Conservation (phyloP, 2,113 vertebrate species). For the Hippocampus abdominalis region DNA sequence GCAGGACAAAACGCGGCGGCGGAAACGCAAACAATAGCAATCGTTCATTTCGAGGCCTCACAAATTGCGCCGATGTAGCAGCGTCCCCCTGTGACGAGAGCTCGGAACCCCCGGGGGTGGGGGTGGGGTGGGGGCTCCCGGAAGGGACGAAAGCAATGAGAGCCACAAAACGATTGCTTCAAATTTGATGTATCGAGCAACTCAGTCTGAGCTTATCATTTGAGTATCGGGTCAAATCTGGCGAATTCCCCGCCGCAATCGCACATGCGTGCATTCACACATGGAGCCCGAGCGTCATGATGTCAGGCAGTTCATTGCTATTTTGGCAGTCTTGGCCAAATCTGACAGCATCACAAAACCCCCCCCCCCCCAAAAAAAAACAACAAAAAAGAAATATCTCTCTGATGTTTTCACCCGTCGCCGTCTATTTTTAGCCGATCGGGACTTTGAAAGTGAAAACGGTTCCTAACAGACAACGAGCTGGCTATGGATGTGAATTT, state of each 20-base stretch:
- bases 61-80: no score
- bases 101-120: neutral
- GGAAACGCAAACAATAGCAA: no score
- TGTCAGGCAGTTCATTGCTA: constrained; percentile 37
- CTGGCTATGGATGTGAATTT: neutral
- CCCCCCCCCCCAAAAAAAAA: no score
- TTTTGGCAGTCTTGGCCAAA: constrained; percentile 22
- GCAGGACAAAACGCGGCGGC: no score
- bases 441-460: constrained; percentile 6
- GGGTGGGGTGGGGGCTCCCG: no score
- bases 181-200: constrained; percentile 27
- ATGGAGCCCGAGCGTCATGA: constrained; percentile 43
- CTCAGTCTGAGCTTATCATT: neutral
- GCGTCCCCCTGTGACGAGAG: neutral
- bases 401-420: constrained; percentile 11
- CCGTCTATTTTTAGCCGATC: constrained; percentile 17
- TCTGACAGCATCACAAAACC: constrained; percentile 12
- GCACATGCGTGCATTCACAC: neutral
- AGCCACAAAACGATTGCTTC: constrained; percentile 31
- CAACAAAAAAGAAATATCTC: neutral
- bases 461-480: neutral
- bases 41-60: no score
- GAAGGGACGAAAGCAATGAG: no score
- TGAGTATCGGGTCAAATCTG: constrained; percentile 21
- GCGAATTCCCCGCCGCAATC: constrained; percentile 15